Evolutionary conservation across 1,140 invertebrate genomes (phyloP), one percentile per base, ranked within the genome.

Genomic region (Leptoteleia sp.): DNA sequence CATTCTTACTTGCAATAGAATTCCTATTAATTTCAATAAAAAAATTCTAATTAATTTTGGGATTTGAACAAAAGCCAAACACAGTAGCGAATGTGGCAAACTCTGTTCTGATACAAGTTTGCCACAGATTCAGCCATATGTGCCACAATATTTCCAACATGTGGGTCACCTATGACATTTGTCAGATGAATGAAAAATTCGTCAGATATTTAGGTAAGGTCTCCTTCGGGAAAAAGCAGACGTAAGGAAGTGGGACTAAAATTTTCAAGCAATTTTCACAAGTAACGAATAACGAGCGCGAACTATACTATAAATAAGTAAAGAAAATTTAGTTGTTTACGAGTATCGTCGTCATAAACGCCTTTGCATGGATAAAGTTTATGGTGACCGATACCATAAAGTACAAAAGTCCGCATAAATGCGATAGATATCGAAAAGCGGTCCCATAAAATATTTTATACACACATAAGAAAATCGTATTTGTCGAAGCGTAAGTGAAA

Each of bases 401-500:
- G 29, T 52, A 54, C n/a, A 15, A 67, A 67, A 67, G 17, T 45
- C 48, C 25, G 40, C 40, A 47, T 67, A 67, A 67, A 67, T 37
- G 16, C 29, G 17, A 35, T 45, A 47, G 25, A 29, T 47, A 67
- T 67, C 40, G 38, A 67, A 54, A 67, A 55, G 29, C 25, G 40
- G 48, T 35, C 1, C 29, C 13, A 25, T 55, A 55, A 55, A 68
- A 68, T 57, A 68, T 68, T 55, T 55, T 57, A 68, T 57, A 50
- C 35, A 17, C 12, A 35, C 15, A 47, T 38, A 70, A 59, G 65
- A 57, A 72, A 45, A 57, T 79, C 47, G 43, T 47, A 71, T 76
- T 76, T 75, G 37, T 62, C 38, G 55, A 73, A 48, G 48, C 55
- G 38, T 43, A 68, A 68, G 40, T 45, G 42, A 59, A 72, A 64